A percentile compares a stretch with the other conserved stretches of the same genome.
Evolutionary conservation across 2,797 vertebrate species (phyloP).

Genomic region (Eremophila alpestris): DNA sequence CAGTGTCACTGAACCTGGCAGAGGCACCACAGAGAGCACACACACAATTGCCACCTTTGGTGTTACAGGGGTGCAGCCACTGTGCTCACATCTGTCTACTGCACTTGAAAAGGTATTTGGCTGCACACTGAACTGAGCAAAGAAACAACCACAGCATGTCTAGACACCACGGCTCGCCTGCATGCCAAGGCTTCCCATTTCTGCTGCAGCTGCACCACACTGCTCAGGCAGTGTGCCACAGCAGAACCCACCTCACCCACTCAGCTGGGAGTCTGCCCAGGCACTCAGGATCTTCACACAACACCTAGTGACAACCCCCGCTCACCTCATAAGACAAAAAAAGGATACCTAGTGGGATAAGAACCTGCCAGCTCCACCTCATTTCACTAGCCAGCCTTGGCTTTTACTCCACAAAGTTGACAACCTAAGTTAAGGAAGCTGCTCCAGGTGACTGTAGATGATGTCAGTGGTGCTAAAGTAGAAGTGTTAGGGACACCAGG

Average conservation of each 20-base stretch:
- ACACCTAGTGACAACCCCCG: not conserved
- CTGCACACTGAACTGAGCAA: not conserved
- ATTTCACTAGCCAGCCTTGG: not conserved
- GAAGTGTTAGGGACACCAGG: not conserved
- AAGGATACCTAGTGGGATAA: fast-evolving
- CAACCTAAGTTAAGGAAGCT: not conserved
- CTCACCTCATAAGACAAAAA: not conserved
- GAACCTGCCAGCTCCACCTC: not conserved
- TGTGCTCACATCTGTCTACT: not conserved
- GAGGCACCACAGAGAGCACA: fast-evolving
- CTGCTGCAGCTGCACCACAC: fast-evolving
- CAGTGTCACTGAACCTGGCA: fast-evolving
- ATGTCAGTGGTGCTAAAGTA: not conserved
- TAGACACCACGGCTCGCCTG: not conserved
- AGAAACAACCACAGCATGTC: not conserved
- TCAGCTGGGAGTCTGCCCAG: not conserved
- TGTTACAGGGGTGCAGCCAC: fast-evolving
- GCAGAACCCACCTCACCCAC: not conserved
- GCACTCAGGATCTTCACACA: not conserved
- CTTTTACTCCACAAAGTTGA: not conserved
- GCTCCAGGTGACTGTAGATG: not conserved
- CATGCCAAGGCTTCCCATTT: not conserved
- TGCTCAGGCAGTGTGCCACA: not conserved
- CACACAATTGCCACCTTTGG: fast-evolving
- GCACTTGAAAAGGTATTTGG: not conserved